phyloP scores from a whole-genome alignment of 2,797 vertebrate genomes.

The Cirrhinus molitorella region DNA sequence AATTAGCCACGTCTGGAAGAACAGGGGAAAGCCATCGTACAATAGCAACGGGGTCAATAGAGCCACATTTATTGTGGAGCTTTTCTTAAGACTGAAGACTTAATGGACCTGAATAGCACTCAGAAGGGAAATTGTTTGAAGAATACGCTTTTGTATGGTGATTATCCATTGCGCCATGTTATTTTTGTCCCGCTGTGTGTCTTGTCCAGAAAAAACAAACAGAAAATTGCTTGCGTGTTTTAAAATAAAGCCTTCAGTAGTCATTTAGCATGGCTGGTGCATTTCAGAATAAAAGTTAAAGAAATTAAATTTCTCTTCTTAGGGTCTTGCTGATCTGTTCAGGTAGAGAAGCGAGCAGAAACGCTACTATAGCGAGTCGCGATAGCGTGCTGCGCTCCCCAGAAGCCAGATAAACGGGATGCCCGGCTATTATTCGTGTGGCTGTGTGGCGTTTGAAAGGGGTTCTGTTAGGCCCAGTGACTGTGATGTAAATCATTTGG shows the following conservation, averaged over 20 bases:
- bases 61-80: slow-evolving; percentile 58
- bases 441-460: slow-evolving; percentile 65
- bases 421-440: slow-evolving; percentile 63
- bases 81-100: slow-evolving; percentile 56
- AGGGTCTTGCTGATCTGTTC: slow-evolving; percentile 29
- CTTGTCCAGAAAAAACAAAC: background rate
- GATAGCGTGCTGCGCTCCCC: slow-evolving; percentile 29
- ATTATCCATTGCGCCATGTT: slow-evolving; percentile 50
- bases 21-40: slow-evolving; percentile 58
- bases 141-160: slow-evolving; percentile 56
- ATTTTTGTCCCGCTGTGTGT: slow-evolving; percentile 53
- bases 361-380: slow-evolving; percentile 46
- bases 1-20: slow-evolving; percentile 64
- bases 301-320: slow-evolving; percentile 41
- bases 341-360: slow-evolving; percentile 28
- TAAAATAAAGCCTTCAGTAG: background rate
- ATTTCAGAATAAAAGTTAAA: background rate
- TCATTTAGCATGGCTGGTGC: background rate
- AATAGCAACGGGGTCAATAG: slow-evolving; percentile 62
- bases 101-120: slow-evolving; percentile 61
- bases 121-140: slow-evolving; percentile 54
- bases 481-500: slow-evolving; percentile 77
- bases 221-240: slow-evolving; percentile 2
- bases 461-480: slow-evolving; percentile 68
- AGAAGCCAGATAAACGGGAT: slow-evolving; percentile 58